Evolutionary conservation across 1,140 invertebrate genomes (phyloP).

Genomic region (Drosophila suzukii): DNA sequence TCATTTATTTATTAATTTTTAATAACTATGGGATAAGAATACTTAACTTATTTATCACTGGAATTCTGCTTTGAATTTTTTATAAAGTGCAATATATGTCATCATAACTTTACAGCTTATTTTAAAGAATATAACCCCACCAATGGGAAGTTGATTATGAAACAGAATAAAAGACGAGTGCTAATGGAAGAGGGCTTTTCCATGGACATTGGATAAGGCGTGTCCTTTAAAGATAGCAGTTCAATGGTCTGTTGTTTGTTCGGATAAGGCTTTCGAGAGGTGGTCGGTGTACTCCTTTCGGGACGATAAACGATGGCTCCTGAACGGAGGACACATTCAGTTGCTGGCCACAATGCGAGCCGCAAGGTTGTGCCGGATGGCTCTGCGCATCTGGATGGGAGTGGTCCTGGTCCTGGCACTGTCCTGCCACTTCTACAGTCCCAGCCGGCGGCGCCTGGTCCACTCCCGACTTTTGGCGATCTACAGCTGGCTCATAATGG

Average conservation of each 20-base stretch:
- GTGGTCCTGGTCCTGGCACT: constrained; percentile 16
- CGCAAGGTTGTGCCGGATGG: constrained; percentile 15
- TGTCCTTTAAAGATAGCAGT: background rate
- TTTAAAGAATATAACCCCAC: background rate
- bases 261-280: background rate
- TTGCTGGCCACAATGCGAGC: constrained; percentile 11
- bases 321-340: background rate
- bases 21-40: too few species aligned
- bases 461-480: constrained; percentile 2
- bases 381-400: constrained; percentile 15
- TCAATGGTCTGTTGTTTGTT: background rate
- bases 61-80: too few species aligned
- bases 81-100: too few species aligned
- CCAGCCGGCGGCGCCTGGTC: background rate
- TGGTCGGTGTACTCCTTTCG: background rate
- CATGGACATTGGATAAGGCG: background rate
- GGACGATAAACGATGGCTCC: background rate
- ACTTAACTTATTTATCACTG: too few species aligned
- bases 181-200: background rate
- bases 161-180: background rate
- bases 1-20: too few species aligned
- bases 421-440: constrained; percentile 3
- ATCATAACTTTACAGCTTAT: too few species aligned
- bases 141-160: background rate
- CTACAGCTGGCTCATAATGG: constrained; percentile 14